Evolutionary conservation across 1,140 invertebrate genomes (phyloP), one percentile per base, ranked within the genome.

Genomic region (Lucilia cuprina): DNA sequence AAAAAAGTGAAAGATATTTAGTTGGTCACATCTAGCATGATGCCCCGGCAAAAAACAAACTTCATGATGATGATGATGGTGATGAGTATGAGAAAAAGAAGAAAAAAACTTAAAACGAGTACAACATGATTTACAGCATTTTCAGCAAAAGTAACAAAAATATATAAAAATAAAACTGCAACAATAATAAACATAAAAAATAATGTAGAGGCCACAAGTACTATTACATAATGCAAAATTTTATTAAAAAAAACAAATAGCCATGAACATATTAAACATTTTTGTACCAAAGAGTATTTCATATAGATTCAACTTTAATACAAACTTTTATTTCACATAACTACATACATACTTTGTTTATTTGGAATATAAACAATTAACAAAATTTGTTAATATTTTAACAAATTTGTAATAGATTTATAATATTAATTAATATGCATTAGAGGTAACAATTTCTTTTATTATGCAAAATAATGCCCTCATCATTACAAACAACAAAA

Each of bases 351-450:
- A 30, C 25, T 2, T 30, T 30, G 25, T 30, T 30, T 30, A 30
- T 30, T n/a, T 60, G 55, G 14, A 60, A n/a, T 60, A 60, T n/a
- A 60, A n/a, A 60, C 14, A 60, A 21, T 70, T 70, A 70, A 30
- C 25, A 30, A 30, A 30, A 30, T 30, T 30, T 30, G 25, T 30
- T 30, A 30, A 30, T 30, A 30, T 30, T 30, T 30, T 30, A 21
- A 70, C 19, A 70, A 70, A 21, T 70, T 12, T 12, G 17, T n/a
- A 55, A 55, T 55, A 55, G 50, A 25, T 70, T 60, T 14, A n/a
- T 60, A n/a, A 60, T 4, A 5, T 60, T 41, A 83, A 14, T 82
- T 82, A 82, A 70, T 82, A 82, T 82, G 82, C 82, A 82, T n/a
- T 82, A 70, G 50, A 82, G 50, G 50, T 70, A 65, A 34, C 21